Evolutionary conservation across 2,888 invertebrate genomes (phyloP).

Genomic region (Dynastes tityus): DNA sequence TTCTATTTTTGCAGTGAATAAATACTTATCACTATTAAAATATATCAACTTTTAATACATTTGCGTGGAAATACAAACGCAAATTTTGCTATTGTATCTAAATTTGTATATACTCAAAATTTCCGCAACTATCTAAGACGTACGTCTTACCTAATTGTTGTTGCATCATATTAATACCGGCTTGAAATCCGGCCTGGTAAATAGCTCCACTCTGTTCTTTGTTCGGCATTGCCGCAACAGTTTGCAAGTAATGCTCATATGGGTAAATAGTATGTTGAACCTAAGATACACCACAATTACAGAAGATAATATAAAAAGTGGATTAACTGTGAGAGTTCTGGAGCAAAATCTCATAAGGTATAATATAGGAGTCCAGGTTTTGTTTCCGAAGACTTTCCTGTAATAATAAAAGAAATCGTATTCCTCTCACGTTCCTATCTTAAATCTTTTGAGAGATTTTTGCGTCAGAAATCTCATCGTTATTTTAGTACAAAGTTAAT

Average conservation of each 20-base stretch:
- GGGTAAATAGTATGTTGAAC: constrained; percentile 66
- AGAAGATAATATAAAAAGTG: background rate
- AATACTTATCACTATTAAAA: no score
- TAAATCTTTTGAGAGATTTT: no score
- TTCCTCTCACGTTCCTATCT: no score
- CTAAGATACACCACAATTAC: constrained; percentile 49
- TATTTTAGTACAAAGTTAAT: background rate
- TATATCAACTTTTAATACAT: no score
- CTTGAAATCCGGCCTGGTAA: constrained; percentile 69
- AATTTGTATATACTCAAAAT: constrained; percentile 44
- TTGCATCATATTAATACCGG: constrained; percentile 68
- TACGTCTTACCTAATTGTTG: constrained; percentile 63
- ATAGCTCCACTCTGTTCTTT: constrained; percentile 64
- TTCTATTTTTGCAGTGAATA: no score
- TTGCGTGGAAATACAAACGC: background rate
- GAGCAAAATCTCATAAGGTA: no score
- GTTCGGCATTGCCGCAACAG: constrained; percentile 59
- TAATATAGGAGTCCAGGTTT: no score
- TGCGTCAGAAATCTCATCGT: no score
- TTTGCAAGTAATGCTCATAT: constrained; percentile 71
- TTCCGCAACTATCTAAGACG: background rate
- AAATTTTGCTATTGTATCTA: background rate
- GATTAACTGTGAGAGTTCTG: background rate
- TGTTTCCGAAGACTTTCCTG: no score
- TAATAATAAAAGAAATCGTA: no score